These are phyloP conservation scores for Gonioctena quinquepunctata DNA, from an alignment of 1,140 invertebrate genomes.

Conservation along the genomic window DNA sequence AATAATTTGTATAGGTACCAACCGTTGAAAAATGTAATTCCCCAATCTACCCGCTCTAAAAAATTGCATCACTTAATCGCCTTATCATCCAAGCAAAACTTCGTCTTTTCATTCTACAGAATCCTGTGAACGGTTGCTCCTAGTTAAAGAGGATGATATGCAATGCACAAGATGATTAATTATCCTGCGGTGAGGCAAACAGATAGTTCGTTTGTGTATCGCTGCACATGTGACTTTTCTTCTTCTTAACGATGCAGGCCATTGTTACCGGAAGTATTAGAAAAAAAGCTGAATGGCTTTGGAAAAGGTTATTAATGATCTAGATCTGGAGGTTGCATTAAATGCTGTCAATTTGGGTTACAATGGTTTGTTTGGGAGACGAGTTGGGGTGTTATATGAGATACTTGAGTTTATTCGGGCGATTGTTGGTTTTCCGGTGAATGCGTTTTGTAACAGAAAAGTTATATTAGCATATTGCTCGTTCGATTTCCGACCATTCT, in stretches of 20 bases:
- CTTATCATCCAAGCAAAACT: constrained; percentile 7
- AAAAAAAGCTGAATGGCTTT: constrained; percentile 29
- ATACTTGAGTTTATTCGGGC: constrained; percentile 14
- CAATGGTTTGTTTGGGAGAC: constrained; percentile 4
- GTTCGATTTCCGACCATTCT: not conserved
- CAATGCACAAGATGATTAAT: constrained; percentile 34
- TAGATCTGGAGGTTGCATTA: constrained; percentile 24
- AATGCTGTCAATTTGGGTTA: constrained; percentile 21
- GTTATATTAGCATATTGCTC: not conserved
- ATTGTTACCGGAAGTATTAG: constrained; percentile 45
- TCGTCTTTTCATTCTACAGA: not conserved
- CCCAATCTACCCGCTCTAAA: not conserved
- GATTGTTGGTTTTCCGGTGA: constrained; percentile 1
- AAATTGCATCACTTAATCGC: not conserved
- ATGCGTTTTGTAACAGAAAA: not conserved
- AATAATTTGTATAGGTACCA: too few relatives aligned
- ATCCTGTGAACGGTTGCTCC: constrained; percentile 20
- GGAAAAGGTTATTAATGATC: constrained; percentile 45
- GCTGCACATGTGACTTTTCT: constrained; percentile 28
- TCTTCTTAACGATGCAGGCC: constrained; percentile 29
- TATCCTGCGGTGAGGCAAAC: constrained; percentile 18
- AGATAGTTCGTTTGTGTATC: constrained; percentile 23
- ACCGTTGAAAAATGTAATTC: not conserved
- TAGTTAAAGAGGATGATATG: constrained; percentile 40
- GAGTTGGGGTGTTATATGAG: not conserved